These are phyloP conservation scores for Gasterosteus aculeatus DNA, from an alignment of 2,113 vertebrate species.

Conservation along the genomic window DNA sequence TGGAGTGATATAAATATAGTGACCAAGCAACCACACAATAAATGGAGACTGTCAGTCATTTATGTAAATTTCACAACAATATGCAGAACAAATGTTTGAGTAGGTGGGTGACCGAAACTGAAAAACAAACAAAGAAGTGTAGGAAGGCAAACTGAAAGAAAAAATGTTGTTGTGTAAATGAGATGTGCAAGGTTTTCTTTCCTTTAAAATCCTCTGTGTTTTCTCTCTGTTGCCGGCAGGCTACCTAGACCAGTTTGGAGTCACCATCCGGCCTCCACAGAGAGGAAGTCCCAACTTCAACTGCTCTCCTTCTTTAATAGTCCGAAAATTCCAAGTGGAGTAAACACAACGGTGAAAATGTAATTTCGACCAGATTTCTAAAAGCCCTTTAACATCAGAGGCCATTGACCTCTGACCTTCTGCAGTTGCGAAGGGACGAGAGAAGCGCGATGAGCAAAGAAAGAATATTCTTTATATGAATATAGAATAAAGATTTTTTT, in stretches of 20 bases:
- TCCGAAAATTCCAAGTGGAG: not conserved
- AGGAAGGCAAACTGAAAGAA: not conserved
- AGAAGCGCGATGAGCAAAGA: not conserved
- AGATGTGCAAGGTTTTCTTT: not conserved
- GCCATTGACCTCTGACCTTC: not conserved
- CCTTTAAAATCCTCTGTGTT: not conserved
- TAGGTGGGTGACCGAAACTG: not conserved
- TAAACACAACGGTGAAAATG: conserved; percentile 65
- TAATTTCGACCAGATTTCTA: not conserved
- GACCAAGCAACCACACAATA: not conserved
- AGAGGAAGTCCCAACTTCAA: conserved; percentile 3
- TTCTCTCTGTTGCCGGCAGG: conserved; percentile 34
- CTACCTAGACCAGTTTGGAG: conserved; percentile 38
- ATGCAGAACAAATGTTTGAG: conserved; percentile 7
- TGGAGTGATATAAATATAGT: not conserved
- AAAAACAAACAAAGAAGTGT: not conserved
- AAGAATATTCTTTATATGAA: no score
- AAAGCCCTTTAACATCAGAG: not conserved
- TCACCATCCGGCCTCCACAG: conserved; percentile 2
- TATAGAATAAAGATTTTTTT: no score
- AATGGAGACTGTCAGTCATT: not conserved
- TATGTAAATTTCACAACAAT: conserved; percentile 33
- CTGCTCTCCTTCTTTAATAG: not conserved
- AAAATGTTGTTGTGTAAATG: not conserved
- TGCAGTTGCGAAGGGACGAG: not conserved